Base-by-base conservation (phyloP, 2,113 vertebrate genomes). In the Bostrychus sinensis region DNA sequence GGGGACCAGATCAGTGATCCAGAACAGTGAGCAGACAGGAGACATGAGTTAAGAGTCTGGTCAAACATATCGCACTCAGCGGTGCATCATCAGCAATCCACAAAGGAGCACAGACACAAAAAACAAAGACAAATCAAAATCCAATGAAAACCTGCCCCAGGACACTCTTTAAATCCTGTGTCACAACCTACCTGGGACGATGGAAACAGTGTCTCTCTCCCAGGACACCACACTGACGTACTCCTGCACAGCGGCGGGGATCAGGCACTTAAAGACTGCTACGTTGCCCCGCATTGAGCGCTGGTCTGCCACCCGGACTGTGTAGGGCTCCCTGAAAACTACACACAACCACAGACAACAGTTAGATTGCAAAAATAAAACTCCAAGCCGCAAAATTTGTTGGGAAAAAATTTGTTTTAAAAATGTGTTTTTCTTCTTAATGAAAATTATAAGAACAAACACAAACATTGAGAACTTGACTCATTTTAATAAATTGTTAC, bases 221-320 rank as follows among this genome's bases (percentile, higher is more conserved):
- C 97, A 99, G 91, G 97, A 98, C 83, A 99, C 96, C 19, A 99
- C 97, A 7, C 95, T 98, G 90, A 99, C 95, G 0, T 98, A 98
- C 92, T 98, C 96, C 94, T 98, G 96, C 93, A 99, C 96, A 60
- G 95, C 96, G 9, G 94, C 93, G 56, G 96, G 96, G 90, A 98
- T 98, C 95, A 99, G 97, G 97, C 97, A 99, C 96, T 98, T 98
- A 92, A 99, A 99, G 80, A 99, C 96, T 74, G 97, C 97, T 91
- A 97, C 96, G 87, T 96, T 98, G 86, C 97, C 95, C 93, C 97
- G 95, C 97, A 98, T 98, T 63, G 95, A 95, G 89, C 95, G 94
- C 92, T 99, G 97, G 94, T 99, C 97, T 77, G 98, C 97, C 94
- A 99, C 97, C 76, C 97, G 94, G 75, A 99, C 97, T 22, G 97